These are phyloP conservation scores for Trichonephila inaurata DNA, from an alignment of 1,140 invertebrate species.

Conservation along the genomic window DNA sequence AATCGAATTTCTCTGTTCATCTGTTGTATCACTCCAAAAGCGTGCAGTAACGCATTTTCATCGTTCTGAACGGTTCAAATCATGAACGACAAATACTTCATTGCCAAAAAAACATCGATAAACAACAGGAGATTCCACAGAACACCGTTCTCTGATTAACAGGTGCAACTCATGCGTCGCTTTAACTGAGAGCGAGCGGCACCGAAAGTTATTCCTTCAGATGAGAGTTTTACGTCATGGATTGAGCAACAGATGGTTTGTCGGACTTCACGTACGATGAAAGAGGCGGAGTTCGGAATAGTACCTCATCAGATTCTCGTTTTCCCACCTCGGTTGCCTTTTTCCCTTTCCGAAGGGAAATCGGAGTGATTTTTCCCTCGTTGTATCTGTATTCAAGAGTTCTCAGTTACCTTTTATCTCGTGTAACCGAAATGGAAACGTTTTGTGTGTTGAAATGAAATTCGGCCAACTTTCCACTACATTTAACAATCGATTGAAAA, in stretches of 20 bases:
- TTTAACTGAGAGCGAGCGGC: background rate
- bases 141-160: background rate
- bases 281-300: conserved; percentile 11
- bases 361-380: background rate
- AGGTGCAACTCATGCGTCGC: background rate
- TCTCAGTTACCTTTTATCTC: background rate
- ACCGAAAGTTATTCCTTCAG: conserved; percentile 45
- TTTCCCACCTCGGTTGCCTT: background rate
- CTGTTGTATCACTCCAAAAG: background rate
- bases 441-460: too few species aligned
- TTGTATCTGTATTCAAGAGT: background rate
- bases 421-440: too few species aligned
- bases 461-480: too few species aligned
- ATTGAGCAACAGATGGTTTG: conserved; percentile 62
- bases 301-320: background rate
- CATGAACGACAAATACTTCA: background rate
- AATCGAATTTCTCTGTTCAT: conserved; percentile 16
- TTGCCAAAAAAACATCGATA: background rate
- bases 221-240: conserved; percentile 41
- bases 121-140: background rate
- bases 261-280: conserved; percentile 23
- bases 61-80: background rate
- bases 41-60: background rate
- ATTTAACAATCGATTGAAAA: too few species aligned
- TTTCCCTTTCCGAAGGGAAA: conserved; percentile 15